phyloP scores from a whole-genome alignment of 2,797 vertebrate species.

The Pseudochaenichthys georgianus region DNA sequence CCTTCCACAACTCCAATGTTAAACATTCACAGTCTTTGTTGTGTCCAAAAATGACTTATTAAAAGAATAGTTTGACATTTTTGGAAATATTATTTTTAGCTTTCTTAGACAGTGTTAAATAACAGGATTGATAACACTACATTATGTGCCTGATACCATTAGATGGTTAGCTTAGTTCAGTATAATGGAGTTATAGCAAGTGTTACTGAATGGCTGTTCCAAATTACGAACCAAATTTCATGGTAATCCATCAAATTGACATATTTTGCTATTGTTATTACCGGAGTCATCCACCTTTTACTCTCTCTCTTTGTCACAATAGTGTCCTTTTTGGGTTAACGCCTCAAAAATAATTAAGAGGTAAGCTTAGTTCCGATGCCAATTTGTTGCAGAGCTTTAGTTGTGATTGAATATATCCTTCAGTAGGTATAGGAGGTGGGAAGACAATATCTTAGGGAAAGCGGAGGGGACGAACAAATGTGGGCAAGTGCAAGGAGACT shows the following conservation, averaged over 20 bases:
- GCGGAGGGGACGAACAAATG: not conserved
- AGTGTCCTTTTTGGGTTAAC: not conserved
- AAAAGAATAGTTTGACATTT: not conserved
- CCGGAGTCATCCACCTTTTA: not conserved
- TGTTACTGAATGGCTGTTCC: not conserved
- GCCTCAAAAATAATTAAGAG: not conserved
- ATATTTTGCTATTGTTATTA: not conserved
- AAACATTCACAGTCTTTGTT: too few species aligned
- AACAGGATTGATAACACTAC: not conserved
- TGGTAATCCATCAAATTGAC: slow-evolving; percentile 5
- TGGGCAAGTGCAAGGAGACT: not conserved
- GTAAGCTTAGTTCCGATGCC: too few species aligned
- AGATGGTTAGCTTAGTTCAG: not conserved
- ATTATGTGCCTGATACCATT: not conserved
- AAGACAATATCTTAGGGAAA: slow-evolving; percentile 1
- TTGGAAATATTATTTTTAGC: not conserved
- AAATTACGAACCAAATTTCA: not conserved
- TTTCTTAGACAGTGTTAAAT: not conserved
- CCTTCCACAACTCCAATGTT: not conserved
- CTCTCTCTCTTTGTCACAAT: not conserved
- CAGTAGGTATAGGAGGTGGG: not conserved
- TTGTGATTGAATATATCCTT: not conserved
- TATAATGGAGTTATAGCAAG: not conserved
- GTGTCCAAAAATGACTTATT: not conserved
- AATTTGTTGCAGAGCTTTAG: not conserved